Evolutionary conservation across 2,797 vertebrate genomes (phyloP), one percentile per base, ranked within the genome.

Genomic region (Enteromius radiatus): DNA sequence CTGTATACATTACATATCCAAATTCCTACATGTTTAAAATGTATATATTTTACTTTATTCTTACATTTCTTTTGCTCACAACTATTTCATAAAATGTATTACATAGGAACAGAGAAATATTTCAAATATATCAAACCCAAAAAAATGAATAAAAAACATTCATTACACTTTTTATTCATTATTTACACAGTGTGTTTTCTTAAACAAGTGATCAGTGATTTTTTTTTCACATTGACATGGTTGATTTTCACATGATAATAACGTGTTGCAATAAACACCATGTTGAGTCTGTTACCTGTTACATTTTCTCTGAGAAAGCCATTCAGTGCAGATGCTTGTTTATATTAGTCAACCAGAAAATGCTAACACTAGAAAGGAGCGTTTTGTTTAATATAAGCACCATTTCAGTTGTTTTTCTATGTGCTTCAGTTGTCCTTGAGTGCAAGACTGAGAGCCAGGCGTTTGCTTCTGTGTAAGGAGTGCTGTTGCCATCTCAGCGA

Each of bases 401-500:
- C 26, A 8, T 38, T 5, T n/a, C 38, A 26, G 12, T 8, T 15
- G 38, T 69, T 23, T 43, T 75, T 17, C 31, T 23, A 12, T 45
- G 14, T 1, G 6, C 67, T 31, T 69, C 6, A 6, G 26, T 36
- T 38, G 23, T 75, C 64, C 12, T 80, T 23, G 21, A 84, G 38
- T 59, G 12, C 14, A 17, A 28, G 59, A 49, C 23, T 67, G 31
- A 31, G 21, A 56, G 31, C 5, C 3, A 52, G 15, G 28, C 36
- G 17, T n/a, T 47, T 28, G n/a, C 12, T 36, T 63, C 36, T 31
- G 54, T 54, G 65, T 43, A 26, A 33, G 28, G 41, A 63, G 38
- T 17, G 64, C 43, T 14, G 56, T 45, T 84, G 84, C 79, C 33
- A 49, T 69, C 36, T 82, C 84, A 49, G 79, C 47, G 15, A 65